Evolutionary conservation across 2,113 vertebrate species (phyloP).

Genomic region (Cheilinus undulatus): DNA sequence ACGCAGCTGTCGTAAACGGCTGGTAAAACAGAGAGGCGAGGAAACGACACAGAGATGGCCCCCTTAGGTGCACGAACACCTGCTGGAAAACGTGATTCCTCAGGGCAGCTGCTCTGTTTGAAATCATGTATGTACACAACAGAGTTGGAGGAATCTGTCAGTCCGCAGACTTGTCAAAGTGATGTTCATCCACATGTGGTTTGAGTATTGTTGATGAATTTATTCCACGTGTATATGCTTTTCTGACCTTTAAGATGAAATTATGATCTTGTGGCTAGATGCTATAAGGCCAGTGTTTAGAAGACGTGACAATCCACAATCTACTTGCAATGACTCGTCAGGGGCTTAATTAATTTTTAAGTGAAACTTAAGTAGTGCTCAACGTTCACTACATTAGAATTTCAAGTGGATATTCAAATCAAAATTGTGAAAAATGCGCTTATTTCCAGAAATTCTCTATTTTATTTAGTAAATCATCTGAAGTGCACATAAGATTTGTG

Average conservation of each 20-base stretch:
- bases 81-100: conserved; percentile 73
- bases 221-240: neutral
- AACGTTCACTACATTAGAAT: no score
- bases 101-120: conserved; percentile 63
- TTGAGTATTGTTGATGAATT: no score
- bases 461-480: no score
- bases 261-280: neutral
- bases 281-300: neutral
- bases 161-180: neutral
- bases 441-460: no score
- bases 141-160: conserved; percentile 1
- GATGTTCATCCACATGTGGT: neutral
- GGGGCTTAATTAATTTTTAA: no score
- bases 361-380: no score
- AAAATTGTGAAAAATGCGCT: no score
- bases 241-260: neutral
- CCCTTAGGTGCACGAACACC: conserved; percentile 69
- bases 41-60: conserved; percentile 60
- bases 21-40: conserved; percentile 62
- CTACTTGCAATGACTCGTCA: neutral
- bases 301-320: neutral
- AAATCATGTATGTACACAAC: conserved; percentile 36
- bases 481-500: no score
- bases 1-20: conserved; percentile 67
- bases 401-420: no score